Base-by-base conservation (phyloP, 1,140 invertebrate genomes). In the Drosophila pectinifera region DNA sequence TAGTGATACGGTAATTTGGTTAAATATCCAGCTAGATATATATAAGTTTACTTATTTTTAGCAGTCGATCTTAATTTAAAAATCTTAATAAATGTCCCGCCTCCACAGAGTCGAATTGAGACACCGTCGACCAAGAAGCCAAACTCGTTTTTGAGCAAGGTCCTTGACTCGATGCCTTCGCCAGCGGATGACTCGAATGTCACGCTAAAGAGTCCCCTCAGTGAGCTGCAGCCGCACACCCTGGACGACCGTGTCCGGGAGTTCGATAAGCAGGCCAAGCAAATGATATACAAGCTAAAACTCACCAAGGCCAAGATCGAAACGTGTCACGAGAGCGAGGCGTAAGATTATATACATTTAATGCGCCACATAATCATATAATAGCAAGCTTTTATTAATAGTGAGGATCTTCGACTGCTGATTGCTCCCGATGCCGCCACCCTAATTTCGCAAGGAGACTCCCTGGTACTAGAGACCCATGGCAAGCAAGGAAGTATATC, bases 381-480 rank as follows among this genome's bases (percentile, higher is more conserved):
- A 24, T 10, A 18, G 5, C 8, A 13, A n/a, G 28, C 7, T 28
- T 10, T 28, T 28, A 18, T 10, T 5, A 8, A 26, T 20, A 86
- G 91, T 28, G 92, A 92, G 48, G 89, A 92, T 55, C 59, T 92
- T 2, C 75, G 86, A 18, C 72, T 91, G 16, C 61, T 88, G 4
- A 92, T 97, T 56, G 96, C 96, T 6, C 96, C 96, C 0, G 96
- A 97, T 91, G 96, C 96, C 54, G 96, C 96, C 11, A 95, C 95
- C 43, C 92, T 97, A 16, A 97, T 97, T 45, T 96, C 96, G 13
- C 94, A 95, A 83, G 96, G 96, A 1, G 96, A 97, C 88, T 95
- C 95, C 43, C 92, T 97, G 34, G 95, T 96, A 1, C 93, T 95
- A 74, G 94, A 93, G 58, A 94, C 95, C 2, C 95, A 95, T 63